A percentile compares a stretch with the other conserved stretches of the same genome.
Evolutionary conservation across 2,113 vertebrate genomes (phyloP).

Genomic region (Maccullochella peelii): DNA sequence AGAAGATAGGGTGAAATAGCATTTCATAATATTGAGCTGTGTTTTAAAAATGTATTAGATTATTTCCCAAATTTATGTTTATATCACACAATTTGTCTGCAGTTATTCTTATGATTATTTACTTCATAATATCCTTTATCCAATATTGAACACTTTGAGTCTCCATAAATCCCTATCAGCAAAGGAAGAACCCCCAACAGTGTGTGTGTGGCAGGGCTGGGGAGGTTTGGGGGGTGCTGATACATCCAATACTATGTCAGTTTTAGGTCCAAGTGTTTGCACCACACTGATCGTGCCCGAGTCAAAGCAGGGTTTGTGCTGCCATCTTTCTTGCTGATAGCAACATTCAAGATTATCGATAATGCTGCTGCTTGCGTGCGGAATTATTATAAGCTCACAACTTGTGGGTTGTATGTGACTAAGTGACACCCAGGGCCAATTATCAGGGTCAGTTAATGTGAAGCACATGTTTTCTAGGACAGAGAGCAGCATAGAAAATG

Average conservation of each 20-base stretch:
- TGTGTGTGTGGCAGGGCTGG: not conserved
- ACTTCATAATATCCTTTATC: not conserved
- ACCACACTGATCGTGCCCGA: not conserved
- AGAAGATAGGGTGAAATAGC: not conserved
- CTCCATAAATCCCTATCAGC: not conserved
- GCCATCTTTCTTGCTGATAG: not conserved
- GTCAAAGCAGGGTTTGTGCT: not conserved
- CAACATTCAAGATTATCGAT: not conserved
- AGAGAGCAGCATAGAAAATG: not conserved
- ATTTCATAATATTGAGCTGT: not conserved
- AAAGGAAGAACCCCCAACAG: not conserved
- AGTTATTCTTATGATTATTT: not conserved
- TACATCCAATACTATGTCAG: not conserved
- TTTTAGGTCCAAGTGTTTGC: not conserved
- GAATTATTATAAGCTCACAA: not conserved
- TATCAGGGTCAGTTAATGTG: not conserved
- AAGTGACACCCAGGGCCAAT: not conserved
- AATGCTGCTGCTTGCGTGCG: not conserved
- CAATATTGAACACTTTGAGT: not conserved
- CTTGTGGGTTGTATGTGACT: not conserved
- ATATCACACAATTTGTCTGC: not conserved
- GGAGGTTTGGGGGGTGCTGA: not conserved
- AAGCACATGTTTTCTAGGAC: not conserved
- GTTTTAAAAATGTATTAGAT: not conserved
- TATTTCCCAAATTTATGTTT: not conserved